Conservation (phyloP, 2,888 invertebrate genomes). For the Scaptomyza tumidula region DNA sequence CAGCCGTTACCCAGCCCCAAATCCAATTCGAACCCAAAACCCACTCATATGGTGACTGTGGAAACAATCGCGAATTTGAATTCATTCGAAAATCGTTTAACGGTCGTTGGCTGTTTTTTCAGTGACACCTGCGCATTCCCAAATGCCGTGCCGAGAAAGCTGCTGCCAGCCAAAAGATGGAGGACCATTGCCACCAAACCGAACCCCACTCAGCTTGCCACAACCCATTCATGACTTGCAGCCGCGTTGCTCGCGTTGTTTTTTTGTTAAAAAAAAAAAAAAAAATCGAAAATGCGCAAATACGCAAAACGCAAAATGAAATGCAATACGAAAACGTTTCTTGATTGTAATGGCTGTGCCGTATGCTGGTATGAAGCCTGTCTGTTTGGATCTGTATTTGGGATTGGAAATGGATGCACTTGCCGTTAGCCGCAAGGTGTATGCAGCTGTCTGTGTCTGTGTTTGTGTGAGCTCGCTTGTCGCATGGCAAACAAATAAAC, state of each 20-base stretch:
- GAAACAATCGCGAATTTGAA: constrained; percentile 77
- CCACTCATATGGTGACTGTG: constrained; percentile 22
- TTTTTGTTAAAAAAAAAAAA: constrained; percentile 80
- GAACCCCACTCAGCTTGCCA: background rate
- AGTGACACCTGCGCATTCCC: constrained; percentile 76
- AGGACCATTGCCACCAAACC: background rate
- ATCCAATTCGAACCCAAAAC: constrained; percentile 26
- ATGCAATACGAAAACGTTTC: constrained; percentile 53
- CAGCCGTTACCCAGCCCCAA: constrained; percentile 19
- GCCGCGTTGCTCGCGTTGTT: constrained; percentile 39
- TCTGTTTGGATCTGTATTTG: constrained; percentile 7
- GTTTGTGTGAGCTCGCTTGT: constrained; percentile 26
- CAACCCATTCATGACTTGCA: constrained; percentile 63
- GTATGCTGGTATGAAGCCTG: constrained; percentile 34
- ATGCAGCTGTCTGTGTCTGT: constrained; percentile 38
- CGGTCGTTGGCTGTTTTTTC: constrained; percentile 66
- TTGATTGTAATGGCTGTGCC: constrained; percentile 54
- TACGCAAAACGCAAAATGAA: constrained; percentile 54
- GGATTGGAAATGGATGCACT: constrained; percentile 62
- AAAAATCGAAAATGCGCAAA: constrained; percentile 79
- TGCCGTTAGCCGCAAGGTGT: constrained; percentile 73
- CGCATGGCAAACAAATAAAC: constrained; percentile 68
- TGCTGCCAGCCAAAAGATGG: constrained; percentile 14
- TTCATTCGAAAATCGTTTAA: constrained; percentile 80
- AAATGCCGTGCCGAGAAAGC: constrained; percentile 37